A percentile compares a stretch with the other conserved stretches of the same genome.
phyloP scores from a whole-genome alignment of 2,797 vertebrate species.

The Spinus pinus region DNA sequence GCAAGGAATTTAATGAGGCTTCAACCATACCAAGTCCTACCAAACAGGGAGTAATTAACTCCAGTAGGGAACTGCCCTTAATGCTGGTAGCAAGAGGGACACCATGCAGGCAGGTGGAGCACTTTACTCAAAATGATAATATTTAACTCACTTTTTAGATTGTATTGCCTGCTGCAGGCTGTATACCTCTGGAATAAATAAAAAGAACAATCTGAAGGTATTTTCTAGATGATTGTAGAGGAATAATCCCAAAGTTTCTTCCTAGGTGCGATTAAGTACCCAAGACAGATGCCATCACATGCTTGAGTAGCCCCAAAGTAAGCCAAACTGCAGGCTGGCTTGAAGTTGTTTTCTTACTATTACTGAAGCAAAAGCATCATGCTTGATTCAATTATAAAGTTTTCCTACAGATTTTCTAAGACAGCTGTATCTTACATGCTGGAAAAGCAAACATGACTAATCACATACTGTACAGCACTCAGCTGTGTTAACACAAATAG shows the following conservation, averaged over 20 bases:
- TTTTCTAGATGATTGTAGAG: neutral
- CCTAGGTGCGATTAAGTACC: neutral
- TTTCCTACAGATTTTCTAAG: neutral
- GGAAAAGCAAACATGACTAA: slow-evolving; percentile 26
- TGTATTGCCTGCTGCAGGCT: neutral
- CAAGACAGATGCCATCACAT: neutral
- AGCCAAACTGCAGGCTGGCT: neutral
- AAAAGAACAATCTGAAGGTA: neutral
- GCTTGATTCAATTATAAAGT: neutral
- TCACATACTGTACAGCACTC: neutral
- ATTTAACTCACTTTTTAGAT: neutral
- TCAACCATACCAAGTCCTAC: neutral
- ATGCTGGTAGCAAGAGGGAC: neutral
- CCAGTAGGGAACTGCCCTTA: neutral
- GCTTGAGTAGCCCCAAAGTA: neutral
- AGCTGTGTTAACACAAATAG: neutral
- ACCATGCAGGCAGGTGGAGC: slow-evolving; percentile 10
- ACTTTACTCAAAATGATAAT: neutral
- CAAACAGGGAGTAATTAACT: neutral
- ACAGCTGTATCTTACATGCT: neutral
- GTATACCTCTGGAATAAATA: neutral
- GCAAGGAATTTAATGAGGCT: neutral
- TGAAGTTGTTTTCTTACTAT: neutral
- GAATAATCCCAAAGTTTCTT: neutral
- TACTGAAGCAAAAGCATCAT: neutral